phyloP scores from a whole-genome alignment of 2,888 invertebrate species.

The Phania funesta region DNA sequence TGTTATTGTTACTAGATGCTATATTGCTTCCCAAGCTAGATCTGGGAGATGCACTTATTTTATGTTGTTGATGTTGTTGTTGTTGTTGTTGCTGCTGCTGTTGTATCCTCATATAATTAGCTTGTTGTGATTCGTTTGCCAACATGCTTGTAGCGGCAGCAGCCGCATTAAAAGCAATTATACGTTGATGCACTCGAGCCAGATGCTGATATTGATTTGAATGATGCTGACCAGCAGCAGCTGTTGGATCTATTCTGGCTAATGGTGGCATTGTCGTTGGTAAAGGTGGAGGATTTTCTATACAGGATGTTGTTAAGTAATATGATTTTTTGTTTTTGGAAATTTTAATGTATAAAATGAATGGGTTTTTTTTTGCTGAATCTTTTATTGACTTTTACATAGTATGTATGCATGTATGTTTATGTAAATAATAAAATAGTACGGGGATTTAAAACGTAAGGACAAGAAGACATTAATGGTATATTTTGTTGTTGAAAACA shows the following conservation, averaged over 20 bases:
- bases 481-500: constrained; percentile 15
- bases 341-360: constrained; percentile 56
- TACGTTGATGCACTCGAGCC: constrained; percentile 76
- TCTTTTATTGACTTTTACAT: neutral
- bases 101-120: constrained; percentile 68
- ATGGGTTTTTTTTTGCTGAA: constrained; percentile 37
- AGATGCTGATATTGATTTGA: constrained; percentile 67
- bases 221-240: constrained; percentile 54
- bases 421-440: neutral
- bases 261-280: constrained; percentile 80
- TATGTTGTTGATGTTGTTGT: constrained; percentile 67
- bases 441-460: constrained; percentile 9
- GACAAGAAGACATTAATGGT: constrained; percentile 38
- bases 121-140: constrained; percentile 67
- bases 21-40: constrained; percentile 65
- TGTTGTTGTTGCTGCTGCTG: constrained; percentile 65
- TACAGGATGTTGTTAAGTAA: constrained; percentile 55
- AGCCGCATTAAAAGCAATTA: constrained; percentile 76
- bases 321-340: constrained; percentile 48
- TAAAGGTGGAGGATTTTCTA: constrained; percentile 80
- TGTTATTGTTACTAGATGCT: neutral
- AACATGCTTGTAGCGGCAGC: constrained; percentile 67
- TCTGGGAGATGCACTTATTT: constrained; percentile 68
- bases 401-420: neutral
- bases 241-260: constrained; percentile 69